Conservation (phyloP, 1,140 invertebrate species). For the Hylaeus anthracinus region DNA sequence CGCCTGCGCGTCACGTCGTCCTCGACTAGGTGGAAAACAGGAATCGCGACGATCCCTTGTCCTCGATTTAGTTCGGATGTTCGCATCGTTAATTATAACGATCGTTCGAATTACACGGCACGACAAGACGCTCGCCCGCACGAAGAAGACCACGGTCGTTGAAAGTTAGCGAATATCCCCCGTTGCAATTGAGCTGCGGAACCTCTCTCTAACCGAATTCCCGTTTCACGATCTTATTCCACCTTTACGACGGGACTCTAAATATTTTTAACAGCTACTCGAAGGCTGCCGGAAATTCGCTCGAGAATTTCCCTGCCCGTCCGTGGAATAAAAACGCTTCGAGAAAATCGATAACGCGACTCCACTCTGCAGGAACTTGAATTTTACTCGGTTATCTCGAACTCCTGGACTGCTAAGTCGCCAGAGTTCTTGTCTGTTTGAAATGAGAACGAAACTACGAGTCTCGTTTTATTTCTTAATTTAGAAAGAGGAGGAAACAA, state of each 20-base stretch:
- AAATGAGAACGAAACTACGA: background rate
- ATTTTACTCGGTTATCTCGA: background rate
- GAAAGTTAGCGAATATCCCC: background rate
- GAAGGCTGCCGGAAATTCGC: background rate
- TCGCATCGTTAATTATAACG: conserved; percentile 26
- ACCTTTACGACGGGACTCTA: conserved; percentile 1
- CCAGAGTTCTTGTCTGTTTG: background rate
- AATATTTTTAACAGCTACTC: conserved; percentile 22
- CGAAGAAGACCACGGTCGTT: background rate
- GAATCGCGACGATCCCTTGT: background rate
- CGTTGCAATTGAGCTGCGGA: too few species aligned
- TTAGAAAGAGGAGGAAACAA: too few species aligned
- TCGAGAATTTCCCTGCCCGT: background rate
- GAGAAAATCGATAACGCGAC: background rate
- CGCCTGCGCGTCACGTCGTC: background rate
- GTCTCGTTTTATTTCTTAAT: background rate
- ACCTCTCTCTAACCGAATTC: background rate
- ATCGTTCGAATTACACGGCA: conserved; percentile 22
- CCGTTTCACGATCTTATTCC: background rate
- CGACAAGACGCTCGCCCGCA: background rate
- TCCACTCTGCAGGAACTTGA: background rate
- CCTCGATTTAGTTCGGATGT: background rate
- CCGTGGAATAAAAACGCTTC: background rate
- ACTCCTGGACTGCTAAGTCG: background rate
- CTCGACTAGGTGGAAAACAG: background rate